A percentile compares a stretch with the other conserved stretches of the same genome.
Evolutionary conservation across 2,113 vertebrate genomes (phyloP).

Genomic region (Xiphophorus hellerii): DNA sequence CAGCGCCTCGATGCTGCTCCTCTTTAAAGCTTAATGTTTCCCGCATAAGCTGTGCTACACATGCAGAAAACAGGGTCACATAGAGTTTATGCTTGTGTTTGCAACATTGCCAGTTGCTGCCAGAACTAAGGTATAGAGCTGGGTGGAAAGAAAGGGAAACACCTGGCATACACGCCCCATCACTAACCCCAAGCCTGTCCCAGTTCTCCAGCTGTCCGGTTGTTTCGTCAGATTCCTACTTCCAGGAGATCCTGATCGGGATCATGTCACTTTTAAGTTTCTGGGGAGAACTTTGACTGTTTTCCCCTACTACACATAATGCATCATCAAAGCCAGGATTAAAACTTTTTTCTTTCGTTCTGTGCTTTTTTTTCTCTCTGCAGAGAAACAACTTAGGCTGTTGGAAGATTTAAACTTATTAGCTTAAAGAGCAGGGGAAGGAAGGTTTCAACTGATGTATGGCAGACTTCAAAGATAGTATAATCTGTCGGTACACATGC

Average conservation of each 20-base stretch:
- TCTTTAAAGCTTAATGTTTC: slow-evolving; percentile 62
- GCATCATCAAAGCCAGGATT: slow-evolving; percentile 82
- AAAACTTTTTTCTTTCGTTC: slow-evolving; percentile 53
- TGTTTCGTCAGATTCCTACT: slow-evolving; percentile 33
- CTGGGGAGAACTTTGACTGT: slow-evolving; percentile 56
- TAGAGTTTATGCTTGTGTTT: slow-evolving; percentile 66
- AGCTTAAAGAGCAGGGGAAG: slow-evolving; percentile 78
- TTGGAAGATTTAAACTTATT: slow-evolving; percentile 82
- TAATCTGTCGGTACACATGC: slow-evolving; percentile 80
- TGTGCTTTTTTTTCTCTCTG: slow-evolving; percentile 35
- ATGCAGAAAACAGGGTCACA: slow-evolving; percentile 65
- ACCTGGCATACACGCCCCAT: not conserved
- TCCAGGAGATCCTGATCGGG: slow-evolving; percentile 47
- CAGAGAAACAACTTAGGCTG: slow-evolving; percentile 70
- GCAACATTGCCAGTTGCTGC: slow-evolving; percentile 22
- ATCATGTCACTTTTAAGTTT: slow-evolving; percentile 66
- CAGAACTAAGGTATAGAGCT: slow-evolving; percentile 29
- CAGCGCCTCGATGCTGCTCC: slow-evolving; percentile 28
- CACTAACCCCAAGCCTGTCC: too few species aligned
- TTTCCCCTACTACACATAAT: slow-evolving; percentile 68
- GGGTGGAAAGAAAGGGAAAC: slow-evolving; percentile 20
- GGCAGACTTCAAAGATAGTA: slow-evolving; percentile 82
- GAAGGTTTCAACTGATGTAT: slow-evolving; percentile 77
- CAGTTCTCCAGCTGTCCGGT: slow-evolving; percentile 23
- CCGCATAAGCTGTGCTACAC: slow-evolving; percentile 62